Evolutionary conservation across 2,113 vertebrate genomes (phyloP).

Genomic region (Ascaphus truei): DNA sequence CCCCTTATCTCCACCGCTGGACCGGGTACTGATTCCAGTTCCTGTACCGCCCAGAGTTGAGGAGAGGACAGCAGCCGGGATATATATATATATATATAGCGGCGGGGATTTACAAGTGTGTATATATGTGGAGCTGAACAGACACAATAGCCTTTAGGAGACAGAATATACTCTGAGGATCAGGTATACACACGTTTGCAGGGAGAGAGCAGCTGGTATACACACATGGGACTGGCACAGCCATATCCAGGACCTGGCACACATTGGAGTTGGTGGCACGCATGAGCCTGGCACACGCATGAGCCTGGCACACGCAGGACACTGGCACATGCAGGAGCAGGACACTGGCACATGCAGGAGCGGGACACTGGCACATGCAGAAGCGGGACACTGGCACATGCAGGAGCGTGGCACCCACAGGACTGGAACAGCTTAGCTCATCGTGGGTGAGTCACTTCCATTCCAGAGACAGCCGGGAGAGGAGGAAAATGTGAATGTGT

Average conservation of each 20-base stretch:
- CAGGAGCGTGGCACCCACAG: background rate
- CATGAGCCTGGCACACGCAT: background rate
- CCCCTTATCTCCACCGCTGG: background rate
- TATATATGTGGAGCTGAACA: no score
- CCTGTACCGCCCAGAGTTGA: background rate
- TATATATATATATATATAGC: background rate
- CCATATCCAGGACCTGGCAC: background rate
- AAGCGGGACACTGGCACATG: background rate
- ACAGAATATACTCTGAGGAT: background rate
- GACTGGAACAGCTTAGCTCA: background rate
- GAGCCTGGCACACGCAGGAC: background rate
- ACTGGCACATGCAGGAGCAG: background rate
- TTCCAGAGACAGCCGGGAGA: background rate
- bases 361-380: background rate
- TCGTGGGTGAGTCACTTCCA: background rate
- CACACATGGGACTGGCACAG: background rate
- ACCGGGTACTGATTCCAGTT: background rate
- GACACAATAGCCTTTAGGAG: no score
- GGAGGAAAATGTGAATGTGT: no score
- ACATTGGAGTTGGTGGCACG: no score
- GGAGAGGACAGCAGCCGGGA: background rate
- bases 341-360: background rate
- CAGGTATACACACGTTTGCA: background rate
- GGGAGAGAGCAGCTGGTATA: background rate
- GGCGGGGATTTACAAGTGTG: background rate